phyloP scores from a whole-genome alignment of 2,888 invertebrate genomes.

The Morinoia aosen region DNA sequence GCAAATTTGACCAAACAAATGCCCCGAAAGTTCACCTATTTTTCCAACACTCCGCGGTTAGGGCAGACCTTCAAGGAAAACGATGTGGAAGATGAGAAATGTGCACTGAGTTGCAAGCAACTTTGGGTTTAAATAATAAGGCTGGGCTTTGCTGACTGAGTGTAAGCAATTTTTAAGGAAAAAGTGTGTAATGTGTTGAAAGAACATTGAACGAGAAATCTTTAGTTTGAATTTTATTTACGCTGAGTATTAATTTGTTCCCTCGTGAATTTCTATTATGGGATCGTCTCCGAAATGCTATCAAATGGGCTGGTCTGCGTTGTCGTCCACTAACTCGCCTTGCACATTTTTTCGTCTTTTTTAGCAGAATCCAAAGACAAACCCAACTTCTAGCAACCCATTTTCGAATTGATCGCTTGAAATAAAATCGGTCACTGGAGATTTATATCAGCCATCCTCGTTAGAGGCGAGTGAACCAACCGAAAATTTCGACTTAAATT shows the following conservation, averaged over 20 bases:
- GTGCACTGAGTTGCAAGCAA: neutral
- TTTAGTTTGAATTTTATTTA: no score
- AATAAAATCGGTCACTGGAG: neutral
- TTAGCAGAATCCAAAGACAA: neutral
- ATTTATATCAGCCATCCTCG: neutral
- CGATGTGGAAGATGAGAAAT: neutral
- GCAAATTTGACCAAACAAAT: neutral
- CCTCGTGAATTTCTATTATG: no score
- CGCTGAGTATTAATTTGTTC: no score
- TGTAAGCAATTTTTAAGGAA: neutral
- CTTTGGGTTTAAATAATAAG: neutral
- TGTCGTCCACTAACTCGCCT: no score
- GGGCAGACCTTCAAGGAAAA: neutral
- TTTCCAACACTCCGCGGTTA: neutral
- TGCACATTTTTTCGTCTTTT: no score
- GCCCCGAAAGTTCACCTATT: neutral
- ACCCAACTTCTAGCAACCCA: neutral
- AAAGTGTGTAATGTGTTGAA: no score
- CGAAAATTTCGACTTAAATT: neutral
- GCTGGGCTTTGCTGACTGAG: neutral
- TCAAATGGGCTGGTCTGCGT: no score
- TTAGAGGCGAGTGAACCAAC: neutral
- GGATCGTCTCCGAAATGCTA: no score
- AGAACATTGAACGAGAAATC: no score
- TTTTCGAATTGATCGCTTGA: neutral